Conservation (phyloP, 2,113 vertebrate species). For the Pardalotus punctatus region DNA sequence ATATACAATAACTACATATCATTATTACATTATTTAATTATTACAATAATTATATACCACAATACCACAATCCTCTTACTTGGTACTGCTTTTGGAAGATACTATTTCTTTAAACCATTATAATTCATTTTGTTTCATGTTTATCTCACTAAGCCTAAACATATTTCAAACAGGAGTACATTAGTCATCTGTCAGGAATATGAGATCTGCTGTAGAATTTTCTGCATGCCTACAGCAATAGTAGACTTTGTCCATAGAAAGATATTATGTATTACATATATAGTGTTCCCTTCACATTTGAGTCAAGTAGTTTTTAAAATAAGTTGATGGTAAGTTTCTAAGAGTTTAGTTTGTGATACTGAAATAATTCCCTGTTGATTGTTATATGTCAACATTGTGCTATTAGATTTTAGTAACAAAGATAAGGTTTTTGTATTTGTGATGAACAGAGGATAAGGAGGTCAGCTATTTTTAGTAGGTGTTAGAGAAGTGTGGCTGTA, state of each 20-base stretch:
- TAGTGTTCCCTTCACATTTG: background rate
- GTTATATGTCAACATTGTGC: background rate
- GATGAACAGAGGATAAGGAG: background rate
- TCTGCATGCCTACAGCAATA: conserved; percentile 40
- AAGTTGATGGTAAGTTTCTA: background rate
- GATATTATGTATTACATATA: background rate
- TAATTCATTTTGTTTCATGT: conserved; percentile 76
- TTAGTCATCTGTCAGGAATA: conserved; percentile 72
- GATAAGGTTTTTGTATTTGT: background rate
- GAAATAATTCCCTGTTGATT: background rate
- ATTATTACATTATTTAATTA: background rate
- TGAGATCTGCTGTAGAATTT: conserved; percentile 36
- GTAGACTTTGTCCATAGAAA: background rate
- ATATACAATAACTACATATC: background rate
- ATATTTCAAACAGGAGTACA: conserved; percentile 72
- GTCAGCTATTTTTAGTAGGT: background rate
- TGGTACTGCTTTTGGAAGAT: conserved; percentile 74
- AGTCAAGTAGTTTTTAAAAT: background rate
- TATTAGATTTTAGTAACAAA: background rate
- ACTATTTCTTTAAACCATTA: conserved; percentile 73
- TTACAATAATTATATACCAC: background rate
- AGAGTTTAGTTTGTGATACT: background rate
- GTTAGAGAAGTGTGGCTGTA: background rate
- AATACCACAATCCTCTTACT: conserved; percentile 52
- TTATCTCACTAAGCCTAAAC: conserved; percentile 74